A percentile compares a stretch with the other conserved stretches of the same genome.
phyloP scores from a whole-genome alignment of 92 coral and sea anemone genomes.

The Epizoanthus stellaris region DNA sequence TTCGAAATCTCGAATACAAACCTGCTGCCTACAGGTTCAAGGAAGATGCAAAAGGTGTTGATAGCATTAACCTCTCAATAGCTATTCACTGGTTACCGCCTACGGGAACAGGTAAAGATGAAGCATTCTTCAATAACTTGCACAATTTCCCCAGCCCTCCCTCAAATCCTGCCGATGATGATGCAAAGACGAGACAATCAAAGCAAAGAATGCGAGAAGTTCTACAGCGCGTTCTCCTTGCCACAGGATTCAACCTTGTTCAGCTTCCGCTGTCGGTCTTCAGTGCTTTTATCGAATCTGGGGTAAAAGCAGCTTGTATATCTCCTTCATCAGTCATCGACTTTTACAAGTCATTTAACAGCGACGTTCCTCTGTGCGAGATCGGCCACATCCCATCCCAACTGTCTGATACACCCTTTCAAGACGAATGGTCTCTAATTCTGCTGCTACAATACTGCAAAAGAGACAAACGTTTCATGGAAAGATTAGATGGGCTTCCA shows the following conservation, averaged over 20 bases:
- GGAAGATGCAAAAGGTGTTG: no score
- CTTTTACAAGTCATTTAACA: constrained; percentile 59
- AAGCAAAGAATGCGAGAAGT: not conserved
- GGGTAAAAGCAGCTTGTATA: constrained; percentile 27
- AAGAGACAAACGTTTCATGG: constrained; percentile 42
- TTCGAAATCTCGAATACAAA: no score
- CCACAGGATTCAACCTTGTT: constrained; percentile 69
- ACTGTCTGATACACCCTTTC: constrained; percentile 48
- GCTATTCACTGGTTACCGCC: constrained; percentile 53
- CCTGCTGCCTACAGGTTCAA: no score
- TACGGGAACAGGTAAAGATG: constrained; percentile 29
- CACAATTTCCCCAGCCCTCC: not conserved
- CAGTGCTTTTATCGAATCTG: constrained; percentile 38
- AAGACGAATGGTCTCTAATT: constrained; percentile 3
- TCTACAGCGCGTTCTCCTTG: constrained; percentile 54
- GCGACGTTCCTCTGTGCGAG: constrained; percentile 24
- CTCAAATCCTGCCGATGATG: not conserved
- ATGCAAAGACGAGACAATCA: not conserved
- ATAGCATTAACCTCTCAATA: not conserved
- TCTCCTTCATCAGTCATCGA: constrained; percentile 55
- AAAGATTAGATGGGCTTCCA: constrained; percentile 76
- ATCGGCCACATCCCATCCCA: constrained; percentile 55
- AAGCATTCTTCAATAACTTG: constrained; percentile 49
- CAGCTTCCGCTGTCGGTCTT: constrained; percentile 49
- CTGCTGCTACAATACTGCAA: constrained; percentile 69